phyloP scores from a whole-genome alignment of 2,888 invertebrate genomes.

The Zygaena filipendulae region DNA sequence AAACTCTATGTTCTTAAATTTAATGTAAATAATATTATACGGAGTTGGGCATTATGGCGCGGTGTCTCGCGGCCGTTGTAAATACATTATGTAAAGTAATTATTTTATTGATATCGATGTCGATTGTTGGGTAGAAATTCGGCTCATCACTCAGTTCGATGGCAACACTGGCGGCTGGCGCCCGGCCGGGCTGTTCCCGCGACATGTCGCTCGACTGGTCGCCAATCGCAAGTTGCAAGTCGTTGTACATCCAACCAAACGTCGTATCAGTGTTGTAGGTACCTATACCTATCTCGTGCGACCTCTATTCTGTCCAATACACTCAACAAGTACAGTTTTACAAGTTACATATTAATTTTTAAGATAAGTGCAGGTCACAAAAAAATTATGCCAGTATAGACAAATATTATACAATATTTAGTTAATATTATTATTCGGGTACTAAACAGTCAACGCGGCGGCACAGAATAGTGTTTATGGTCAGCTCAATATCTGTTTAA shows the following conservation, averaged over 20 bases:
- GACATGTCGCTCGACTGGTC: constrained; percentile 10
- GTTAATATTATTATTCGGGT: constrained; percentile 36
- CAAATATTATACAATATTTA: constrained; percentile 41
- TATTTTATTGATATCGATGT: constrained; percentile 53
- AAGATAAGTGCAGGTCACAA: constrained; percentile 59
- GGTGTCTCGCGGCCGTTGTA: constrained; percentile 52
- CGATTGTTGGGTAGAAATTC: constrained; percentile 25
- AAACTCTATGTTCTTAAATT: constrained; percentile 64
- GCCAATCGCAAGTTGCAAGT: not conserved
- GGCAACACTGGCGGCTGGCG: constrained; percentile 13
- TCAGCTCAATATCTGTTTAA: constrained; percentile 47
- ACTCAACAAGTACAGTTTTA: constrained; percentile 53
- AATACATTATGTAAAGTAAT: constrained; percentile 63
- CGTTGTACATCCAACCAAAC: too few relatives aligned
- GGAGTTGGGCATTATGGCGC: constrained; percentile 66
- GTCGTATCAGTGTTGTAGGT: too few relatives aligned
- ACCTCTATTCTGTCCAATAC: constrained; percentile 61
- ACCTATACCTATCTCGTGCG: too few relatives aligned
- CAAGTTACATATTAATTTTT: constrained; percentile 48
- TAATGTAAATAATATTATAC: constrained; percentile 63
- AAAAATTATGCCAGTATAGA: constrained; percentile 56
- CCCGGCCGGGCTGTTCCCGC: constrained; percentile 12
- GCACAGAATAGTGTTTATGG: constrained; percentile 41
- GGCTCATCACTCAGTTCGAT: constrained; percentile 20
- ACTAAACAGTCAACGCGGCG: too few relatives aligned